Base-by-base conservation (phyloP, 2,113 vertebrate genomes). In the Paraplagusia blochii region DNA sequence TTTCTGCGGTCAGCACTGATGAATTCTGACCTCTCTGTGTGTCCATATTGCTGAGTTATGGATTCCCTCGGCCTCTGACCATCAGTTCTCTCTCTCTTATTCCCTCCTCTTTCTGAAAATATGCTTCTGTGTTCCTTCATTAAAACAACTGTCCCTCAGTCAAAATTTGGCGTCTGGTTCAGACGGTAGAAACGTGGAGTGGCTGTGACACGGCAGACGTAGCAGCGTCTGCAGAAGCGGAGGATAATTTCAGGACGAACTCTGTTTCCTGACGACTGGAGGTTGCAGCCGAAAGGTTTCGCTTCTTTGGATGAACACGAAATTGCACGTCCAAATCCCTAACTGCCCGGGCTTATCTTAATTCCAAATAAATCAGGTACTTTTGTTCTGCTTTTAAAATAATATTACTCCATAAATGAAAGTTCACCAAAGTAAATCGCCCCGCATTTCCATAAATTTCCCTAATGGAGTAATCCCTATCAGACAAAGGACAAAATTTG, bases 361-460 rank as follows among this genome's bases (percentile, higher is more conserved):
- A 64, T 76, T 77, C 55, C 64, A 68, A 68, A 76, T 78, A 80
- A 83, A 82, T 76, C 43, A 67, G 58, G 63, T 63, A 76, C 72
- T 79, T 76, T 77, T 74, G 67, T 83, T 64, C 51, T 39, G 56
- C 55, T 80, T 85, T 84, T 62, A 69, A 69, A 85, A 75, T 33
- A 44, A 84, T 83, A 87, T 82, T 74, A 73, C 77, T 65, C 54
- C 76, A 70, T 84, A 75, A 87, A 87, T 85, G 69, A 81, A 88
- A 87, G 86, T 88, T 89, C 80, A 85, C 75, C 85, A 81, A 85
- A 84, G 77, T 86, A 74, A 84, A 88, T 76, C 43, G 9, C 40
- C 50, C 44, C 22, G 45, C 63, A 89, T 90, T 89, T 88, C 74
- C 88, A 91, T 91, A 90, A 88, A 91, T 91, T 90, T 90, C 81